Conservation (phyloP, 1,140 invertebrate genomes). For the Drosophila quadrilineata region DNA sequence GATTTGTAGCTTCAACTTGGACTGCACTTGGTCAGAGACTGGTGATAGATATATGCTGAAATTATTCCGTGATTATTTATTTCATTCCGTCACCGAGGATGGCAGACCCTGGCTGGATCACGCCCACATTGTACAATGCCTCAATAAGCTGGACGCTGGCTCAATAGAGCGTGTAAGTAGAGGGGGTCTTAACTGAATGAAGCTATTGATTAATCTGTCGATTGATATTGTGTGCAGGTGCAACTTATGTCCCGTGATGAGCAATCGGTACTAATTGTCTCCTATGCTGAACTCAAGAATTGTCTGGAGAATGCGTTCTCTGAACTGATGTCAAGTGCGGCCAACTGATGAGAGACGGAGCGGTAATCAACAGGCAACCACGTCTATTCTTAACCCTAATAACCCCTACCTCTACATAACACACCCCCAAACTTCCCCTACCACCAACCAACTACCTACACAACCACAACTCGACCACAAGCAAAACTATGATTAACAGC, state of each 20-base stretch:
- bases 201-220: not conserved
- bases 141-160: slow-evolving; percentile 97
- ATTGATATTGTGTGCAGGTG: slow-evolving; percentile 84
- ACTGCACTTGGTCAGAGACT: slow-evolving; percentile 97
- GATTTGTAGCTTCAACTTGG: slow-evolving; percentile 89
- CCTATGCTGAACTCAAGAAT: slow-evolving; percentile 96
- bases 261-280: slow-evolving; percentile 96
- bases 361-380: slow-evolving; percentile 15
- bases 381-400: slow-evolving; percentile 9
- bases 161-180: slow-evolving; percentile 89
- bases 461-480: slow-evolving; percentile 60
- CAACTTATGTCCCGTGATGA: slow-evolving; percentile 97
- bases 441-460: slow-evolving; percentile 56
- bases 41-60: slow-evolving; percentile 99
- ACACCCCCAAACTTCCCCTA: too few relatives aligned
- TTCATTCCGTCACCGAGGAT: slow-evolving; percentile 95
- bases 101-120: slow-evolving; percentile 97
- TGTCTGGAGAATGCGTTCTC: slow-evolving; percentile 96
- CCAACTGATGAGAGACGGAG: slow-evolving; percentile 56
- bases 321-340: slow-evolving; percentile 87
- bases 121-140: slow-evolving; percentile 95
- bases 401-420: slow-evolving; percentile 26
- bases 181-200: not conserved
- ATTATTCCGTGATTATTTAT: slow-evolving; percentile 98
- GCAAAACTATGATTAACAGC: slow-evolving; percentile 69